Conservation (phyloP, 2,797 vertebrate species). For the Heteromormyrus szaboi region DNA sequence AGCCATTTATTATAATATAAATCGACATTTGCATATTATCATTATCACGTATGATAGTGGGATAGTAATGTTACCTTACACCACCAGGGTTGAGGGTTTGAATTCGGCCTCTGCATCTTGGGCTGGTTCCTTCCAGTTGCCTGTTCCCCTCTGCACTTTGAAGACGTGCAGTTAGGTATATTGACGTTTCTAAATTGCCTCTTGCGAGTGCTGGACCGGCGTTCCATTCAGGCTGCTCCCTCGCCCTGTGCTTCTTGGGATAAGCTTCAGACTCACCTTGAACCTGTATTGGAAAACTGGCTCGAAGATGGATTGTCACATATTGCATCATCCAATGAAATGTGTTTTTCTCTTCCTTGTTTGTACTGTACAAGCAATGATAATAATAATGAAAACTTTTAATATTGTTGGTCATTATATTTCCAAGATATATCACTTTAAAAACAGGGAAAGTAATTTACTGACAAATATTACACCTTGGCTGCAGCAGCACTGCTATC, state of each 20-base stretch:
- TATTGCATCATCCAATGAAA: background rate
- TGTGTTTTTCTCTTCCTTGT: background rate
- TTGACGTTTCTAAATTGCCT: background rate
- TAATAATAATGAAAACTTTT: background rate
- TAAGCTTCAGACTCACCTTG: background rate
- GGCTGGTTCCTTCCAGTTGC: background rate
- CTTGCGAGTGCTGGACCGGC: background rate
- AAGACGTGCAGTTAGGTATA: background rate
- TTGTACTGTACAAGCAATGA: background rate
- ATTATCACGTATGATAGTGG: background rate
- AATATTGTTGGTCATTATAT: background rate
- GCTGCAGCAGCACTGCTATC: background rate
- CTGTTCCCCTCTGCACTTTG: background rate
- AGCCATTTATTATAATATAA: background rate
- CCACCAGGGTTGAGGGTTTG: background rate
- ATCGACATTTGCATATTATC: background rate
- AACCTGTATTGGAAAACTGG: background rate
- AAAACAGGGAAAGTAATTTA: background rate
- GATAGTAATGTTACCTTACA: background rate
- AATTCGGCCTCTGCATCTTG: background rate
- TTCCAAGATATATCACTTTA: background rate
- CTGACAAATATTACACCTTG: constrained; percentile 1
- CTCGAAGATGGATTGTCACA: background rate
- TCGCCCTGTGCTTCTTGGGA: background rate
- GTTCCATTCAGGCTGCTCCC: background rate